Evolutionary conservation across 2,113 vertebrate genomes (phyloP), one percentile per base, ranked within the genome.

Genomic region (Ophthalmolycus amberensis): DNA sequence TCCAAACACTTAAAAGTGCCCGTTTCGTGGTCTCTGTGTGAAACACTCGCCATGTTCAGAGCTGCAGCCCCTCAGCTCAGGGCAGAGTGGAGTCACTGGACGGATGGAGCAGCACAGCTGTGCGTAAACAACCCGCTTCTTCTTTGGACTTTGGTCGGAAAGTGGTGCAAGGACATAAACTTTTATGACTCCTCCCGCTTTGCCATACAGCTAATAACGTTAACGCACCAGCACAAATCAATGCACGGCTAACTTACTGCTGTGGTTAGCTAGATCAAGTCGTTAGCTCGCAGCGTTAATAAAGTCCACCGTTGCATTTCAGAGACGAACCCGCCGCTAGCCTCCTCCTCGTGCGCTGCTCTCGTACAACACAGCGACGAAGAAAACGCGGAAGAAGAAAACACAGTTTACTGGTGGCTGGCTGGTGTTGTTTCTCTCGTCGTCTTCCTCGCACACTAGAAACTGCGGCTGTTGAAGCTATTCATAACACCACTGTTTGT

Each of bases 401-500:
- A 54, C 8, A 9, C 73, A 38, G 63, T 60, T 29, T 6, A 37
- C 29, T 68, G 27, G 54, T 18, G 14, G 38, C 27, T 59, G n/a
- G 20, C 38, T 63, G 62, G 2, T 58, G 68, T 59, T 63, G 56
- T 62, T 78, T 50, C 50, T 52, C 27, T 29, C 58, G 38, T 48
- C 65, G 40, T n/a, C 46, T 7, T 79, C 34, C 52, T 34, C 79
- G 75, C 54, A 56, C 66, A 9, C 83, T 62, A n/a, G 18, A 52
- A 16, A 42, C 76, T 63, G 80, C 70, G 73, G 75, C 78, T 82
- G 77, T 42, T 63, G n/a, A 70, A 54, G 82, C 84, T 85, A 50
- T 87, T 88, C 90, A 83, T 72, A 34, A 79, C 86, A 64, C 65
- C 88, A 89, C 89, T 95, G 95, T 95, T 96, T 95, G 90, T 94